Conservation (phyloP, 2,113 vertebrate species). For the Zosterops lateralis region DNA sequence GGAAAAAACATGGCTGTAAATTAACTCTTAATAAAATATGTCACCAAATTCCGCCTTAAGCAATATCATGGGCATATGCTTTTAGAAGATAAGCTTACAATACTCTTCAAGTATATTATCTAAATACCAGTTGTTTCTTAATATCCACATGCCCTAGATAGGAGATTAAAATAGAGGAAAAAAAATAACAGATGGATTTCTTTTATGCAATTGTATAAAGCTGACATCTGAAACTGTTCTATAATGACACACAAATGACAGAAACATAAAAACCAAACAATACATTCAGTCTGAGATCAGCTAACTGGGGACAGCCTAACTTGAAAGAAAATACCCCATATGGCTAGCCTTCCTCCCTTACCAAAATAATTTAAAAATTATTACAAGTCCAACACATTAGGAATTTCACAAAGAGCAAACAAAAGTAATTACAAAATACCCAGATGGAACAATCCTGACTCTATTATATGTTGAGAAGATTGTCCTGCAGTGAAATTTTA, state of each 20-base stretch:
- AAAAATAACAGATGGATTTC: slow-evolving; percentile 12
- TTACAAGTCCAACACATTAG: background rate
- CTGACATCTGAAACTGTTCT: background rate
- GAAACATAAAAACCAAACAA: background rate
- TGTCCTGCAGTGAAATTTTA: slow-evolving; percentile 8
- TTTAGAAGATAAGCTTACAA: background rate
- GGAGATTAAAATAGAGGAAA: background rate
- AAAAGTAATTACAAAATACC: background rate
- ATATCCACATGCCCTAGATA: background rate
- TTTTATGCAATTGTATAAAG: background rate
- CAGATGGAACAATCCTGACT: background rate
- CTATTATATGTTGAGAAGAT: background rate
- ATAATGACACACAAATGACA: background rate
- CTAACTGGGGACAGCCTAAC: background rate
- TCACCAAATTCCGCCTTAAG: background rate
- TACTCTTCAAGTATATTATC: background rate
- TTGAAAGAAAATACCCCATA: background rate
- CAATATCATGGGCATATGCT: background rate
- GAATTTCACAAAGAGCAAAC: slow-evolving; percentile 11
- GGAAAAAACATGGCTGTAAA: background rate
- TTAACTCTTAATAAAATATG: background rate
- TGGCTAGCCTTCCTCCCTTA: background rate
- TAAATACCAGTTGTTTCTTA: slow-evolving; percentile 6
- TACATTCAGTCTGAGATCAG: background rate
- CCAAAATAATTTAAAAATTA: background rate